Evolutionary conservation across 2,113 vertebrate species (phyloP).

Genomic region (Athene cunicularia): DNA sequence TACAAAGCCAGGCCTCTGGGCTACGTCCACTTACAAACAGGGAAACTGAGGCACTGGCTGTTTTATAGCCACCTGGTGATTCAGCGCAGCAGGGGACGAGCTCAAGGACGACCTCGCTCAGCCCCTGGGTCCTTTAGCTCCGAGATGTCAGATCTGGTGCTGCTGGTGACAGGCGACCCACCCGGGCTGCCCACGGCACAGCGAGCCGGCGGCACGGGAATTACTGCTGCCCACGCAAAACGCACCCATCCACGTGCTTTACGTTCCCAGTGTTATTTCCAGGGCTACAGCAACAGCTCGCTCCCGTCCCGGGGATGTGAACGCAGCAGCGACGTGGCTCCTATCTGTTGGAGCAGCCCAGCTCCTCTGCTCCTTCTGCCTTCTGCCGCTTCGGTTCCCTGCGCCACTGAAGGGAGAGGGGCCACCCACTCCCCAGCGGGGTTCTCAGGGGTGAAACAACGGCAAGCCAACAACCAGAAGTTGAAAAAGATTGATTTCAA

Average conservation of each 20-base stretch:
- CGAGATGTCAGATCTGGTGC: fast-evolving
- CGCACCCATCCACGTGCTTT: neutral
- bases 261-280: neutral
- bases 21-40: fast-evolving
- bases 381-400: neutral
- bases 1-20: neutral
- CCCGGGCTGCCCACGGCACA: neutral
- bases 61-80: neutral
- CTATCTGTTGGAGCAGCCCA: fast-evolving
- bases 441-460: fast-evolving
- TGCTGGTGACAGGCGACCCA: neutral
- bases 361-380: neutral
- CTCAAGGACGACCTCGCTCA: neutral
- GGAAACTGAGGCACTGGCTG: neutral
- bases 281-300: neutral
- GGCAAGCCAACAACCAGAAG: neutral
- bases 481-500: neutral
- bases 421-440: neutral
- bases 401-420: fast-evolving
- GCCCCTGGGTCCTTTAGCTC: neutral
- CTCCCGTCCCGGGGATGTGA: fast-evolving
- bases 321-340: fast-evolving
- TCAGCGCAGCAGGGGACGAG: neutral
- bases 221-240: neutral
- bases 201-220: neutral